Evolutionary conservation across 1,140 invertebrate species (phyloP).

Genomic region (Diorhabda sublineata): DNA sequence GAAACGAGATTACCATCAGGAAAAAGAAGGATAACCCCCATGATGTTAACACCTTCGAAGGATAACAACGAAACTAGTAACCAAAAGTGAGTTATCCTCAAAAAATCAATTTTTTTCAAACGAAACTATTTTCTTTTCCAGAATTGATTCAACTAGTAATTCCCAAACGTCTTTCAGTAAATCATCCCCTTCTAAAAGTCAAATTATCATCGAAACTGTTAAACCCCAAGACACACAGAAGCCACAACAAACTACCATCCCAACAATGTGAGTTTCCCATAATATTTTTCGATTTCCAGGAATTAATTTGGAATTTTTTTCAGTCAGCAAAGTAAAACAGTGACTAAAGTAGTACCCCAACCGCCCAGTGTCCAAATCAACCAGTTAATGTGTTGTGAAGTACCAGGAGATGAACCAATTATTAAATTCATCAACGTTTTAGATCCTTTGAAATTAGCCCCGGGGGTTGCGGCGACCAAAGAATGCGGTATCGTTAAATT

Average conservation of each 20-base stretch:
- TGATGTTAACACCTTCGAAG: conserved; percentile 73
- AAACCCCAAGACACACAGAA: conserved; percentile 20
- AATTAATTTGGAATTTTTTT: background rate
- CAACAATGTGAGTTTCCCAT: background rate
- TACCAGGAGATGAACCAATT: conserved; percentile 44
- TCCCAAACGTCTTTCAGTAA: conserved; percentile 60
- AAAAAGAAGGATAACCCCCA: conserved; percentile 89
- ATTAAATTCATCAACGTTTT: conserved; percentile 42
- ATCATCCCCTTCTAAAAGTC: conserved; percentile 72
- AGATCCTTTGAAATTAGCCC: conserved; percentile 39
- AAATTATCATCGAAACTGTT: conserved; percentile 69
- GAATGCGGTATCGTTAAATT: conserved; percentile 37
- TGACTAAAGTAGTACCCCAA: conserved; percentile 21
- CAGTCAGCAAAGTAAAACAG: conserved; percentile 3
- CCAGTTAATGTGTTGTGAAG: conserved; percentile 43
- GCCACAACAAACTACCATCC: background rate
- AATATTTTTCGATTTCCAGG: background rate
- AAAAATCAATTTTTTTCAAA: background rate
- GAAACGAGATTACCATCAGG: conserved; percentile 93
- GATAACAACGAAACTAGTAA: background rate
- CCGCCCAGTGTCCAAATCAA: conserved; percentile 43
- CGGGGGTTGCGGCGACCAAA: conserved; percentile 40
- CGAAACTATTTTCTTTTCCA: background rate
- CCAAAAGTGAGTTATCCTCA: background rate
- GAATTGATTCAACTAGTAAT: background rate